Evolutionary conservation across 2,888 invertebrate genomes (phyloP).

Genomic region (Melipona beecheii): DNA sequence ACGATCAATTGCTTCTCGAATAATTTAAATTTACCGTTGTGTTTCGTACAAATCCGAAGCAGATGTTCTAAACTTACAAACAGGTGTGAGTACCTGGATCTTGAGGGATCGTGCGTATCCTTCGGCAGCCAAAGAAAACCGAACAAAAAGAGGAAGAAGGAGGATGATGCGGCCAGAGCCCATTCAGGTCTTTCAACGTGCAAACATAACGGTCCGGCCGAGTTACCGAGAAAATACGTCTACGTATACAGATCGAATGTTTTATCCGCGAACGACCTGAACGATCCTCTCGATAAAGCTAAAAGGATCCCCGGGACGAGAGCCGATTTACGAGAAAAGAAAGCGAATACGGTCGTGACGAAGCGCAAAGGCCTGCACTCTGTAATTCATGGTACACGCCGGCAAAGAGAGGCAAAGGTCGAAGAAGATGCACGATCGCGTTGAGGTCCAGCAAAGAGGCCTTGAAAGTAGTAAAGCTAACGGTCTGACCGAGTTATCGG

Average conservation of each 20-base stretch:
- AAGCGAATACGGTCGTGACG: conserved; percentile 11
- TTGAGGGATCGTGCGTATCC: neutral
- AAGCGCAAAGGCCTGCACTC: neutral
- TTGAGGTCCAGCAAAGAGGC: conserved; percentile 50
- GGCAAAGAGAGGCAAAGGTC: conserved; percentile 14
- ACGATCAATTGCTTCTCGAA: neutral
- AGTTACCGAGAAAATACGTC: conserved; percentile 71
- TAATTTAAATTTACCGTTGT: neutral
- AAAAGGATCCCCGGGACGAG: neutral
- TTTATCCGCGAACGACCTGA: neutral
- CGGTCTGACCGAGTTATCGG: conserved; percentile 79
- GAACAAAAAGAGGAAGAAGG: conserved; percentile 41
- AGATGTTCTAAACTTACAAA: neutral
- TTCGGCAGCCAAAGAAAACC: neutral
- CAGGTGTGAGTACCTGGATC: neutral
- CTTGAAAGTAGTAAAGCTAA: conserved; percentile 70
- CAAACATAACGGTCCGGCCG: conserved; percentile 78
- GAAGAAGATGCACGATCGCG: conserved; percentile 39
- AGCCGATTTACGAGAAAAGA: neutral
- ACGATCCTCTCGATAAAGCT: conserved; percentile 6
- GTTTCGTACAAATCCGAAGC: neutral
- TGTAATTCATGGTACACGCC: neutral
- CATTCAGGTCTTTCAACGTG: conserved; percentile 79
- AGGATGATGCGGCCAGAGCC: conserved; percentile 67
- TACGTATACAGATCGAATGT: neutral